Percentiles rank a stretch among this genome's conserved stretches.
phyloP scores from a whole-genome alignment of 2,797 vertebrate species.

The Gallinago stenura region DNA sequence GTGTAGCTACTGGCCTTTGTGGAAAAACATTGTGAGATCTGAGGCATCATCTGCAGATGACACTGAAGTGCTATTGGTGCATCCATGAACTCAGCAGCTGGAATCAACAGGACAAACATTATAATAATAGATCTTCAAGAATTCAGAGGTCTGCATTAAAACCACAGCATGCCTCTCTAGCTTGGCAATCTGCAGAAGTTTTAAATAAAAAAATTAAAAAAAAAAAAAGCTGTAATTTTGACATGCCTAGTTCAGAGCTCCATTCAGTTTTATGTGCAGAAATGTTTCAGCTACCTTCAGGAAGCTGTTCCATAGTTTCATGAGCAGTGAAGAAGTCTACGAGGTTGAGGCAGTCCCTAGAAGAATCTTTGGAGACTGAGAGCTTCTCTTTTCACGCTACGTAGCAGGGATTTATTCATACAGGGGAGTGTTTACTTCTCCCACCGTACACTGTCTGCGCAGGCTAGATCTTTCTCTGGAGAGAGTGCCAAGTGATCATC shows the following conservation, averaged over 20 bases:
- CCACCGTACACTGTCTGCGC: not conserved
- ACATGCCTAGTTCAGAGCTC: not conserved
- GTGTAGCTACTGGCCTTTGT: not conserved
- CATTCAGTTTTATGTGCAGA: not conserved
- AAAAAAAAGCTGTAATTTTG: not conserved
- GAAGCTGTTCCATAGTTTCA: not conserved
- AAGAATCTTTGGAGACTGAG: not conserved
- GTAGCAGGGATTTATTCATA: not conserved
- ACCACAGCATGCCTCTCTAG: not conserved
- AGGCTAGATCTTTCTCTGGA: not conserved
- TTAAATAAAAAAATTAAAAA: not conserved
- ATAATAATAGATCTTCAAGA: fast-evolving
- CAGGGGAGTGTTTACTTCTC: not conserved
- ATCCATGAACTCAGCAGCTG: not conserved
- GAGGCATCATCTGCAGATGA: not conserved
- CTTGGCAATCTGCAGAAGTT: not conserved
- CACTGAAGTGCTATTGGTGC: not conserved
- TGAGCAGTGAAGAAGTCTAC: not conserved
- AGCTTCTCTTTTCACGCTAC: not conserved
- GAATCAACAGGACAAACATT: not conserved
- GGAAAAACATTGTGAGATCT: not conserved
- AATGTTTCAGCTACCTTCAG: not conserved
- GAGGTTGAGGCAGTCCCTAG: not conserved
- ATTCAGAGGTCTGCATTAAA: not conserved
- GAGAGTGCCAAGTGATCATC: not conserved